phyloP scores from a whole-genome alignment of 2,113 vertebrate genomes.

The Chunga burmeisteri region DNA sequence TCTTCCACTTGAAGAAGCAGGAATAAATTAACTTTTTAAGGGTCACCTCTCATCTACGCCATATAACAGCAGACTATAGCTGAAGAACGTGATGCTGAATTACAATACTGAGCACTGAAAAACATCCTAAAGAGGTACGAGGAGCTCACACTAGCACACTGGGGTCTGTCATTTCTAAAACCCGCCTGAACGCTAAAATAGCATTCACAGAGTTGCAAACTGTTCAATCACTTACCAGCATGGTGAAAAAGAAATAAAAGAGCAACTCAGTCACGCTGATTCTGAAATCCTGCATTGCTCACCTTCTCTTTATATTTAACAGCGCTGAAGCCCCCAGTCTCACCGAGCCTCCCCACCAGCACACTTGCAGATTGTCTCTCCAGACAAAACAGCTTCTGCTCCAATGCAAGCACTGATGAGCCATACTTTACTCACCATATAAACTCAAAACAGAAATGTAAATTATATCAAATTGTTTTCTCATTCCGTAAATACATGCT shows the following conservation, averaged over 20 bases:
- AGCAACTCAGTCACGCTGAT: not conserved
- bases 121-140: not conserved
- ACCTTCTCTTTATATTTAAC: not conserved
- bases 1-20: not conserved
- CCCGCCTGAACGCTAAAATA: not conserved
- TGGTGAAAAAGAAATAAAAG: not conserved
- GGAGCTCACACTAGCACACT: not conserved
- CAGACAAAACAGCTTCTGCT: not conserved
- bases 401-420: rapidly evolving
- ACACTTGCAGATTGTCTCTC: not conserved
- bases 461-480: not conserved
- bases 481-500: not conserved
- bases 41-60: not conserved
- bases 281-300: not conserved
- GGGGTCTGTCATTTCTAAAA: not conserved
- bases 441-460: not conserved
- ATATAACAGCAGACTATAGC: not conserved
- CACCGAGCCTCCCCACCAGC: not conserved
- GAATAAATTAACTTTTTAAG: not conserved
- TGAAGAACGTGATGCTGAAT: not conserved
- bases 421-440: no score
- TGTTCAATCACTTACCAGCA: not conserved
- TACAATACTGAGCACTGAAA: not conserved
- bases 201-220: not conserved
- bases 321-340: not conserved